Base-by-base conservation (phyloP, 2,888 invertebrate genomes). In the Aromia moschata region DNA sequence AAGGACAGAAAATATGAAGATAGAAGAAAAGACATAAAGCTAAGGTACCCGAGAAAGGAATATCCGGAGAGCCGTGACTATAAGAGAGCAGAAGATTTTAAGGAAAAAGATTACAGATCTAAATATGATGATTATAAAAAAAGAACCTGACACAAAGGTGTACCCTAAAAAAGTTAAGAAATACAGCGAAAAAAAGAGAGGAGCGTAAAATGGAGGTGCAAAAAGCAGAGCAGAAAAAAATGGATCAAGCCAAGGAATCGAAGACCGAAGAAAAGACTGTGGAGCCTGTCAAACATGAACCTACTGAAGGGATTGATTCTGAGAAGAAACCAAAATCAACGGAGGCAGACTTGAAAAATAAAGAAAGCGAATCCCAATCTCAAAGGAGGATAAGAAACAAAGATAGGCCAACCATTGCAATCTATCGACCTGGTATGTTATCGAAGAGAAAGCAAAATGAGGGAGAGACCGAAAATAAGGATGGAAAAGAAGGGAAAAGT, bases 371-470 rank as follows among this genome's bases (percentile, higher is more conserved):
- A 4, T 52, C 59, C 11, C 57, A 58, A 12, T 61, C 60, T n/a
- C 67, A 69, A 45, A 72, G 84, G 60, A 79, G 86, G 64, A 86
- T 86, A 68, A 79, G 85, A 68, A 87, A 86, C 72, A 87, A 86
- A 79, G 94, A 95, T 82, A 90, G 95, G 37, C 96, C 96, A 16
- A 91, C 94, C 38, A 88, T 94, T 77, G 92, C 92, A 60, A 92
- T 96, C 68, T 96, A 96, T 80, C 89, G 94, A 69, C 96, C 96
- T 0, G 93, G 93, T 15, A 94, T 91, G 91, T 87, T 91, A n/a
- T 87, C 86, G 72, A 89, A 90, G 76, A 87, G 89, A 71, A 89
- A 88, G 76, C 88, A 89, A 69, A 84, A 84, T 45, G 76, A 77
- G 44, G 74, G 72, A 49, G 84, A 84, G 62, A 83, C 82, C 2